phyloP scores from a whole-genome alignment of 1,140 invertebrate genomes.

The Latrodectus geometricus region DNA sequence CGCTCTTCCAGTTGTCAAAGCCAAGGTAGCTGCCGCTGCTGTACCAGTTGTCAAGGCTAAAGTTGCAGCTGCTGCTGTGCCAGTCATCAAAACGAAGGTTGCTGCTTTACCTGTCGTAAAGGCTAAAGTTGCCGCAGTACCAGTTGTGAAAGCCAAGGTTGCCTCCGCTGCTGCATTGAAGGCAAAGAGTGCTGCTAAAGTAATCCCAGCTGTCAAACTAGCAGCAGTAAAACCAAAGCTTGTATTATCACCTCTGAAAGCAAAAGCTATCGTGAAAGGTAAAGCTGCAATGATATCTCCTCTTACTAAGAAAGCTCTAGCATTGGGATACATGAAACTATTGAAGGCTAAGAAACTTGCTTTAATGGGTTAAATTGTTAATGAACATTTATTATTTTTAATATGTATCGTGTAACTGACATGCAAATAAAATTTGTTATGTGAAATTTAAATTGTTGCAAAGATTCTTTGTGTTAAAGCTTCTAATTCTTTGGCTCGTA shows the following conservation, averaged over 20 bases:
- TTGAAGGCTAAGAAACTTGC: constrained; percentile 53
- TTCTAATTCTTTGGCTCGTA: no score
- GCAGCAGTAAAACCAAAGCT: constrained; percentile 1
- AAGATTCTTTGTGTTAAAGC: no score
- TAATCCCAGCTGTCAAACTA: background rate
- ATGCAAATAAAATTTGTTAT: no score
- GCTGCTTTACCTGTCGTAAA: constrained; percentile 24
- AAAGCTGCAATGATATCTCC: constrained; percentile 39
- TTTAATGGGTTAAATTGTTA: constrained; percentile 27
- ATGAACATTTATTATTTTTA: background rate
- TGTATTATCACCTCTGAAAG: background rate
- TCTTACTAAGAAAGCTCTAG: constrained; percentile 50
- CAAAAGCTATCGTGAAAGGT: constrained; percentile 9
- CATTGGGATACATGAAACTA: constrained; percentile 40
- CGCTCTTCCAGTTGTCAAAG: background rate
- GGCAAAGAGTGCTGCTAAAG: constrained; percentile 1
- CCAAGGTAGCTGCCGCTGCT: background rate
- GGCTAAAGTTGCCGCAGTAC: constrained; percentile 1
- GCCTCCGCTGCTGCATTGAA: constrained; percentile 7
- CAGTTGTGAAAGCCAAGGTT: constrained; percentile 19
- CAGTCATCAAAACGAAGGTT: background rate
- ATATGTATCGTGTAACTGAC: no score
- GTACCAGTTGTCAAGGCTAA: background rate
- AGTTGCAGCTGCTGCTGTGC: background rate
- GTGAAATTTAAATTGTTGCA: no score